Conservation (phyloP, 2,888 invertebrate species). For the Polymixis lichenea region DNA sequence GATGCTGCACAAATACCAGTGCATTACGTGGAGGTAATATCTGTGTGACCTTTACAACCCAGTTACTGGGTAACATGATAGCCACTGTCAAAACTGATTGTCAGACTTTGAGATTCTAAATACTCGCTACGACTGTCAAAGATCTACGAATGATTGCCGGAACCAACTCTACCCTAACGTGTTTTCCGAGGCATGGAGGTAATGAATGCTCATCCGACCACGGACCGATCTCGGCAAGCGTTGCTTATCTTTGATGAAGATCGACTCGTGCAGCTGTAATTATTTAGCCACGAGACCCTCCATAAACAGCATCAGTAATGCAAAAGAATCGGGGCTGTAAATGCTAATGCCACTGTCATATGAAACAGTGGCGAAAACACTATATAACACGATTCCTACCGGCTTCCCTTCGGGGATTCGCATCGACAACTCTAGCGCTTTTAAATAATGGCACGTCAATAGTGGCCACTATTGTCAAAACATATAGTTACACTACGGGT, state of each 20-base stretch:
- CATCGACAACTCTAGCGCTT: too few species aligned
- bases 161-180: background rate
- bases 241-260: background rate
- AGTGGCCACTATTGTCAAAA: too few species aligned
- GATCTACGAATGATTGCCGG: background rate
- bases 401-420: too few species aligned
- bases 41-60: background rate
- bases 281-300: background rate
- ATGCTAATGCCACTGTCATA: background rate
- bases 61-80: background rate
- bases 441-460: too few species aligned
- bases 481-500: too few species aligned
- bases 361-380: too few species aligned
- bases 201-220: background rate
- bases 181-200: background rate
- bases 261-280: background rate
- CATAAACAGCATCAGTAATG: background rate
- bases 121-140: background rate
- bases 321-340: background rate
- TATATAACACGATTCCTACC: too few species aligned
- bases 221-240: too few species aligned
- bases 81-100: background rate
- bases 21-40: background rate
- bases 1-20: background rate
- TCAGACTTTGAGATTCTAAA: background rate